Percentiles rank a stretch among this genome's conserved stretches.
phyloP scores from a whole-genome alignment of 1,140 invertebrate species.

The Littorina saxatilis region DNA sequence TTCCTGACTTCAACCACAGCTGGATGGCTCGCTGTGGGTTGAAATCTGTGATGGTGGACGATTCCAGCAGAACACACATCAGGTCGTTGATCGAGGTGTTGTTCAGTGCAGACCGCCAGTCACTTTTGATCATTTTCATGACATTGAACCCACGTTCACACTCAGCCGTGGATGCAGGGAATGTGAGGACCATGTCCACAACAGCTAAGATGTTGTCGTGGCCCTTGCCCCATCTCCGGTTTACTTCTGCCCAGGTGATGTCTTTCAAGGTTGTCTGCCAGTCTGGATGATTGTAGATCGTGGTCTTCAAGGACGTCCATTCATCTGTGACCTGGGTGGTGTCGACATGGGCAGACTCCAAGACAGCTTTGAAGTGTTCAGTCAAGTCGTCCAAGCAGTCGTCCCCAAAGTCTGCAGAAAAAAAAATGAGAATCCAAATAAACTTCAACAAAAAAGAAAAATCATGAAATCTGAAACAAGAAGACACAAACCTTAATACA shows the following conservation, averaged over 20 bases:
- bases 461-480: no score
- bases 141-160: slow-evolving; percentile 38
- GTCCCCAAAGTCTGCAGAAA: no score
- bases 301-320: no score
- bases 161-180: slow-evolving; percentile 31
- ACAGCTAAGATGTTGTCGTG: not conserved
- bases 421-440: no score
- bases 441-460: no score
- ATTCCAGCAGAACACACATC: not conserved
- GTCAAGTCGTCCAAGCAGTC: no score
- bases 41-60: not conserved
- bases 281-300: not conserved
- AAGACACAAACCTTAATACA: no score
- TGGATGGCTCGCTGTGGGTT: not conserved
- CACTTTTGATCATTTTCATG: slow-evolving; percentile 42
- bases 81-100: slow-evolving; percentile 10
- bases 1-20: not conserved
- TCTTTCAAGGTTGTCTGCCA: not conserved
- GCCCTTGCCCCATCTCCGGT: not conserved
- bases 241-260: not conserved
- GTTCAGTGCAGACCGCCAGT: slow-evolving; percentile 34
- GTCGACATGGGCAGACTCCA: no score
- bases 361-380: no score
- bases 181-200: slow-evolving; percentile 24
- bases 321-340: no score